These are phyloP conservation scores for Hirundo rustica DNA, from an alignment of 2,797 vertebrate genomes.

Conservation along the genomic window DNA sequence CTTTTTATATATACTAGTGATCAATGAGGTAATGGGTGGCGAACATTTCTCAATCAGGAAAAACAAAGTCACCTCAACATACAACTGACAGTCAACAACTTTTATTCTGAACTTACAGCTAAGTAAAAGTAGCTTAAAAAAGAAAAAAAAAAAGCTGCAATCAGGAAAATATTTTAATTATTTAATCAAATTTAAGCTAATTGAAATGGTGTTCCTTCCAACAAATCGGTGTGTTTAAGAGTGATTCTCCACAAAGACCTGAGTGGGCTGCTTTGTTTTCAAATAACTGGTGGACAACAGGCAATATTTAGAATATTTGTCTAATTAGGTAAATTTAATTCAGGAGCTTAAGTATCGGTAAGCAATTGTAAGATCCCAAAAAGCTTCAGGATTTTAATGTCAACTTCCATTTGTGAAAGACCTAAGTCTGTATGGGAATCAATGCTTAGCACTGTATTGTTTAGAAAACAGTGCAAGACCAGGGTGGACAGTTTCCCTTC, in stretches of 20 bases:
- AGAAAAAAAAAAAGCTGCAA: not conserved
- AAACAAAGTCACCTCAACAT: not conserved
- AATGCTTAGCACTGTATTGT: not conserved
- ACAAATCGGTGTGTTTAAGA: not conserved
- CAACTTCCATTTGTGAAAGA: not conserved
- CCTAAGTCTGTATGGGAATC: not conserved
- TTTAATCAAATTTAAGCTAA: not conserved
- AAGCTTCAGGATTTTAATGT: not conserved
- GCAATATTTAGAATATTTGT: not conserved
- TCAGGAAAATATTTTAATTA: not conserved
- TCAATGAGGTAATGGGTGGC: not conserved
- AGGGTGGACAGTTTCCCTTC: not conserved
- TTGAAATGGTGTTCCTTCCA: not conserved
- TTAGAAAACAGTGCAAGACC: not conserved
- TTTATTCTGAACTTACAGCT: not conserved
- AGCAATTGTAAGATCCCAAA: not conserved
- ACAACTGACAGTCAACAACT: not conserved
- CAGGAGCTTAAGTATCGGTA: not conserved
- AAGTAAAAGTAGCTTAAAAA: not conserved
- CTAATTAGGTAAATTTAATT: not conserved
- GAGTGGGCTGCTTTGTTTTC: not conserved
- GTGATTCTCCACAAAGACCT: not conserved
- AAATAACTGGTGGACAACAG: not conserved
- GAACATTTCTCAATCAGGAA: not conserved
- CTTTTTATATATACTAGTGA: not conserved